phyloP scores from a whole-genome alignment of 1,140 invertebrate genomes.

The Nixonia krombeini region DNA sequence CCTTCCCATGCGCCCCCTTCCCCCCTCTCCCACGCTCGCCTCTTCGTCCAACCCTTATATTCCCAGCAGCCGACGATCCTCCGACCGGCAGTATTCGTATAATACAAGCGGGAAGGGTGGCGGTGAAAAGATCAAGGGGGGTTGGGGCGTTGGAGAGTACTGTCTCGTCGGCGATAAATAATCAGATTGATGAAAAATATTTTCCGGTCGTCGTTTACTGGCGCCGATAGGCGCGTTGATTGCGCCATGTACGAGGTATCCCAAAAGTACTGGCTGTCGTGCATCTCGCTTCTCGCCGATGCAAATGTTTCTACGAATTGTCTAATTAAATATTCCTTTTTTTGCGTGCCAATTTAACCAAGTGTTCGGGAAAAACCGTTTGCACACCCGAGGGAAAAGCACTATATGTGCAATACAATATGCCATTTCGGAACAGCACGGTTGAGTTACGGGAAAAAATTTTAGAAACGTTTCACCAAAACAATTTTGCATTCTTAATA shows the following conservation, averaged over 20 bases:
- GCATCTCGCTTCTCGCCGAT: too few relatives aligned
- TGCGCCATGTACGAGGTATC: conserved; percentile 21
- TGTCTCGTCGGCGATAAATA: conserved; percentile 66
- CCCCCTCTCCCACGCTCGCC: conserved; percentile 9
- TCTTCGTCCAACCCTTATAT: conserved; percentile 36
- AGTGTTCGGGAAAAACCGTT: too few relatives aligned
- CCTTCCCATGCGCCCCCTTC: conserved; percentile 19
- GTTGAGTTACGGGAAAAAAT: too few relatives aligned
- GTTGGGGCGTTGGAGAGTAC: conserved; percentile 49
- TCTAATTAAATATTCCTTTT: too few relatives aligned
- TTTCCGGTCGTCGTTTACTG: conserved; percentile 44
- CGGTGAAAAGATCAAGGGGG: conserved; percentile 34
- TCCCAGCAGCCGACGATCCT: conserved; percentile 33
- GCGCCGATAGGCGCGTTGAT: conserved; percentile 29
- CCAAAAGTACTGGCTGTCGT: too few relatives aligned
- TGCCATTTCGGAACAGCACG: too few relatives aligned
- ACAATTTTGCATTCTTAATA: too few relatives aligned
- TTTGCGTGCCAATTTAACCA: too few relatives aligned
- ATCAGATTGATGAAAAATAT: conserved; percentile 72
- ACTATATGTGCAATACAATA: too few relatives aligned
- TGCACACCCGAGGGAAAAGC: too few relatives aligned
- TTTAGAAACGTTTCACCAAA: too few relatives aligned
- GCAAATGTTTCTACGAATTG: too few relatives aligned
- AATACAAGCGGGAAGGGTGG: conserved; percentile 55
- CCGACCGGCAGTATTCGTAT: conserved; percentile 37